Evolutionary conservation across 2,113 vertebrate species (phyloP), one percentile per base, ranked within the genome.

Genomic region (mouse (Mus musculus)): DNA sequence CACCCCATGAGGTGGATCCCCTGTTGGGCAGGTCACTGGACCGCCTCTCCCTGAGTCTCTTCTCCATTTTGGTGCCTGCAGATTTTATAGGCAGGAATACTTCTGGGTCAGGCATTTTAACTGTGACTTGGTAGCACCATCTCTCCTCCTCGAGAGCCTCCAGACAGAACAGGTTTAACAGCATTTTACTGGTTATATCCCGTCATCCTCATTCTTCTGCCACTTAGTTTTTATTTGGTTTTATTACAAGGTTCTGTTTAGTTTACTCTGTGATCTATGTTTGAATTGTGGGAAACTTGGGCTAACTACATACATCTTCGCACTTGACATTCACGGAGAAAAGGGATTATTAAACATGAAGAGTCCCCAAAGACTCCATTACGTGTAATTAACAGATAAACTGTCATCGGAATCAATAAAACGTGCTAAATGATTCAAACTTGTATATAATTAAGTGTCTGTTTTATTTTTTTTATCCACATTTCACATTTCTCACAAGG

Each of bases 361-460:
- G 98, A 98, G 98, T 98, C 97, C 98, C 98, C 98, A 91, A 98
- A 98, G 98, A 98, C 98, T 98, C 98, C 96, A 98, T 98, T 99
- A 98, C 98, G 98, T 98, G 97, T 98, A 98, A 98, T 98, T 98
- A 99, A 98, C 98, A 98, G 97, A 98, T 99, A 99, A 98, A 98
- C 98, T 98, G 98, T 98, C 98, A 98, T 98, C 98, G 98, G 98
- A 98, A 98, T 98, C 98, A 99, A 98, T 99, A 98, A 98, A 98
- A 98, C 85, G 96, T 98, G 98, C 97, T 98, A 98, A 99, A 98
- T 98, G 98, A 98, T 98, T 98, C 98, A 98, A 99, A 99, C 97
- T 98, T 98, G 98, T 98, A 97, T 98, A 98, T 98, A 99, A 99
- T 99, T 98, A 98, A 98, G 98, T 98, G 97, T 98, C 98, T 98